Conservation (phyloP, 1,140 invertebrate genomes). For the Sarcophaga peregrina region DNA sequence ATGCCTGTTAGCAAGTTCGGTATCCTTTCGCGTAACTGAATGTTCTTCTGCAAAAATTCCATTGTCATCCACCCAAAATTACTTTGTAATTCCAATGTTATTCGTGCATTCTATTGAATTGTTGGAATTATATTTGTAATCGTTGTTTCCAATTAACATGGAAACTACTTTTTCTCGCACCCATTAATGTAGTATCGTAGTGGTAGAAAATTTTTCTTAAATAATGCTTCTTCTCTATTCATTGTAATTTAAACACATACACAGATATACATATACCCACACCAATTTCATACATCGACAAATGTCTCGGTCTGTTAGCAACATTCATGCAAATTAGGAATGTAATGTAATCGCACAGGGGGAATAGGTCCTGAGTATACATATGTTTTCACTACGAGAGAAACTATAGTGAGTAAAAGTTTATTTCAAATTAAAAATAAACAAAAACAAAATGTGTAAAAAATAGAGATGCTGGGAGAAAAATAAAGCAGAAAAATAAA, state of each 20-base stretch:
- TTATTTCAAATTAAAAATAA: conserved; percentile 7
- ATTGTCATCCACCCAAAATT: no score
- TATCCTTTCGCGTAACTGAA: no score
- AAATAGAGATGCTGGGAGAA: background rate
- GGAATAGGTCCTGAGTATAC: background rate
- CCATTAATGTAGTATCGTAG: background rate
- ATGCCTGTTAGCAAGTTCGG: no score
- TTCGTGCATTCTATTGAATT: no score
- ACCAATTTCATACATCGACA: background rate
- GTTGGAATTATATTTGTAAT: no score
- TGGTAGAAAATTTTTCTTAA: background rate
- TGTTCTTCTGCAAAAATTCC: no score
- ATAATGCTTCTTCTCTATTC: no score
- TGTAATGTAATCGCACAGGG: background rate
- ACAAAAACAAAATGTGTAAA: background rate
- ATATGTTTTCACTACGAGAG: conserved; percentile 14
- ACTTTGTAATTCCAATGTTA: no score
- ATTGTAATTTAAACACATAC: background rate
- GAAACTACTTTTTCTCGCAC: no score
- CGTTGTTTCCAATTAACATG: no score
- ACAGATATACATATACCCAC: background rate
- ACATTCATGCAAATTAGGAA: conserved; percentile 1
- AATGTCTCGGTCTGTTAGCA: background rate
- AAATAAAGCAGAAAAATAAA: background rate
- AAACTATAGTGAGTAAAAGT: conserved; percentile 17